Evolutionary conservation across 2,888 invertebrate genomes (phyloP), one percentile per base, ranked within the genome.

Genomic region (Fabriciana adippe): DNA sequence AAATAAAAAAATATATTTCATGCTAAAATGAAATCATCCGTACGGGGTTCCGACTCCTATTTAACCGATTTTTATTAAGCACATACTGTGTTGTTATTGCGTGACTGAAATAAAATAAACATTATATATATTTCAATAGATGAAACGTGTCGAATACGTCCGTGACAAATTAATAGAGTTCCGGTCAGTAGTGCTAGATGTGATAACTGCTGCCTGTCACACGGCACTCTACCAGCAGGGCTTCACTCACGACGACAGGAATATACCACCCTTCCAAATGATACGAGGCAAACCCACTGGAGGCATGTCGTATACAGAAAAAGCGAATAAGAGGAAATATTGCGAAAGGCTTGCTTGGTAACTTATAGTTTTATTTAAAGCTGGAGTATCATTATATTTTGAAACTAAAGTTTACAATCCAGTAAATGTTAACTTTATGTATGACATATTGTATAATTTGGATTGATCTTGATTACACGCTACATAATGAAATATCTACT

Each of bases 291-390:
- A 94, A 79, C 93, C 94, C 68, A 93, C 93, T 0, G 94, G 94
- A 21, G 96, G 96, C 74, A 96, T 97, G 94, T 96, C 97, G 4
- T 98, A 97, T 81, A 97, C 97, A 60, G 97, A 97, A 79, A 97
- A 97, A 79, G 96, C 97, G 0, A 95, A 95, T 77, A 98, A 98
- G 80, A 94, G 96, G 72, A 94, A 95, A 75, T 96, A 96, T 81
- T 97, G 97, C 80, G 94, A 94, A 80, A 92, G 97, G 71, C 91
- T 98, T 2, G 95, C 97, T 50, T 94, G 96, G 97, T 97, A 91
- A 83, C 47, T 63, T 55, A 51, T 35, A 11, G 11, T 8, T 26
- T 26, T 26, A 26, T 26, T 26, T 4, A 26, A 21, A 21, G 21
- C 21, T 21, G 0, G 4, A 21, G 3, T 21, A 26, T 26, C 5